Percentiles rank a stretch among this genome's conserved stretches.
Evolutionary conservation across 2,797 vertebrate genomes (phyloP).

Genomic region (Euphonia xanthogaster): DNA sequence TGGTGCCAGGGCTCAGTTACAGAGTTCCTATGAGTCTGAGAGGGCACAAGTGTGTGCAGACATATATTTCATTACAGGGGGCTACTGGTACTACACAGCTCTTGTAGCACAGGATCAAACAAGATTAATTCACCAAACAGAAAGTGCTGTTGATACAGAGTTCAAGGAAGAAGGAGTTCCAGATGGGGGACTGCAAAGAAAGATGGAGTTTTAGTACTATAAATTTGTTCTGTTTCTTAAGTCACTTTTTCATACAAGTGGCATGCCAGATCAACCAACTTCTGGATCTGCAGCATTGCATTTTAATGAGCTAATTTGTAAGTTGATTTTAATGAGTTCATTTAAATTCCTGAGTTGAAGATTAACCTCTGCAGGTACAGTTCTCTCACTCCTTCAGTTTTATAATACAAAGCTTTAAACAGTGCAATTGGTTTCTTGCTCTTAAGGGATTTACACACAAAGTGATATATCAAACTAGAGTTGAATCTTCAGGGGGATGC

Average conservation of each 20-base stretch:
- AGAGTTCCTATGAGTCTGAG: background rate
- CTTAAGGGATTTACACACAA: constrained; percentile 29
- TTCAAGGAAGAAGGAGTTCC: background rate
- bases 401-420: constrained; percentile 41
- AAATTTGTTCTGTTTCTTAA: background rate
- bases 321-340: constrained; percentile 62
- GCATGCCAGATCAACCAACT: constrained; percentile 4
- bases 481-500: background rate
- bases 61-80: background rate
- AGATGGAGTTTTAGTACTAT: background rate
- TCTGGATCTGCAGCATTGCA: background rate
- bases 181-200: background rate
- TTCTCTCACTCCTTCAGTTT: constrained; percentile 13
- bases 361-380: constrained; percentile 65
- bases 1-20: background rate
- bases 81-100: background rate
- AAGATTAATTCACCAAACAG: background rate
- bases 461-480: background rate
- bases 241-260: constrained; percentile 12
- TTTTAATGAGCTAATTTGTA: constrained; percentile 61
- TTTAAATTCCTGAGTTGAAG: constrained; percentile 65
- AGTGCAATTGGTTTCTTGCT: background rate
- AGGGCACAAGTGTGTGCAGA: background rate
- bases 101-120: background rate
- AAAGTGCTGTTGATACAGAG: background rate